Conservation (phyloP, 2,113 vertebrate genomes). For the Oenanthe melanoleuca region DNA sequence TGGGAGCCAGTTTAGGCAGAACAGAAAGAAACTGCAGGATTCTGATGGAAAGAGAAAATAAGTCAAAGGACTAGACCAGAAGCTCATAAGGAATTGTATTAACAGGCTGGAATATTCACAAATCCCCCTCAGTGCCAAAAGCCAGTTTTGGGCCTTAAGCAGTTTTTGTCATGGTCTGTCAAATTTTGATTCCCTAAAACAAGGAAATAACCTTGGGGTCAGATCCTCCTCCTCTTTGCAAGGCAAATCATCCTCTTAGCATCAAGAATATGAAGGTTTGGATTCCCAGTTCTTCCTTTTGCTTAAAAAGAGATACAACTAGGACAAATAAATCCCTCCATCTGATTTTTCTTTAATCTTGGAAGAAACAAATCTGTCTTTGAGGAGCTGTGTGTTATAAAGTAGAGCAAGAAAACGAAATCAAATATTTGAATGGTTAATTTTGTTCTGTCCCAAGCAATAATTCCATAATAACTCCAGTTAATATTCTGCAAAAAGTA, state of each 20-base stretch:
- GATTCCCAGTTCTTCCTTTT: background rate
- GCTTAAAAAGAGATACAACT: background rate
- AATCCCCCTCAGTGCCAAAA: background rate
- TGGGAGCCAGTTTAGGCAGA: background rate
- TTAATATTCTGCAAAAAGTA: background rate
- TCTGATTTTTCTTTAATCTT: background rate
- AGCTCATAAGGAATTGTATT: background rate
- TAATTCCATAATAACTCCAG: background rate
- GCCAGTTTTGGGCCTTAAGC: background rate
- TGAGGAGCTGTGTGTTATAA: background rate
- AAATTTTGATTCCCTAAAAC: background rate
- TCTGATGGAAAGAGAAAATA: background rate
- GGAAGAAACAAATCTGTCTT: background rate
- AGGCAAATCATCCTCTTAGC: background rate
- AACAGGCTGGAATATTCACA: background rate
- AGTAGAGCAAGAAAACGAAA: background rate
- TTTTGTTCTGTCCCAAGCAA: slow-evolving; percentile 28
- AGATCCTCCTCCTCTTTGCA: background rate
- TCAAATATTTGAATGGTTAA: slow-evolving; percentile 24
- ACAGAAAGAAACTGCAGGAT: background rate
- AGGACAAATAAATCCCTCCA: background rate
- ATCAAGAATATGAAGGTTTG: background rate
- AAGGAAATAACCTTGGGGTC: background rate
- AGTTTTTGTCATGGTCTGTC: background rate
- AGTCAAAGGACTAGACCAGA: background rate